phyloP scores from a whole-genome alignment of 2,797 vertebrate species.

The Danionella dracula region DNA sequence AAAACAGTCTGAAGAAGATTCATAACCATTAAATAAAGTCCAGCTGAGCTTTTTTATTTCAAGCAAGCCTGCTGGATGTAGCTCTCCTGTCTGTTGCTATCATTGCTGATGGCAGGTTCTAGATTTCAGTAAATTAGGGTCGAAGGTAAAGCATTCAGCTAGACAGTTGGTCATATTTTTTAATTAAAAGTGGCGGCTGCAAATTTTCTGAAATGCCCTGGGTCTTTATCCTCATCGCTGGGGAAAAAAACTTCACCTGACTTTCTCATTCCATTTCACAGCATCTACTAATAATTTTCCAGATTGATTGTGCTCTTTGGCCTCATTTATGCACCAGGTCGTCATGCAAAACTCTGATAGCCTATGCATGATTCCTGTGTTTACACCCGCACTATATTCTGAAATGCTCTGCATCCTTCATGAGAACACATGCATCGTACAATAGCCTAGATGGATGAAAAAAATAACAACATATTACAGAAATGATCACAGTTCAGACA shows the following conservation, averaged over 20 bases:
- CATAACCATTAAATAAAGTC: neutral
- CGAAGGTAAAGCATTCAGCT: conserved; percentile 17
- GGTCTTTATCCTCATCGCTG: conserved; percentile 5
- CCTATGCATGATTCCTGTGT: too few species aligned
- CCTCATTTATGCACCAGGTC: too few species aligned
- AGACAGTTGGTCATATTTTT: conserved; percentile 41
- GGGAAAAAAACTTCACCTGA: neutral
- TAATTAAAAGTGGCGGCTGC: conserved; percentile 39
- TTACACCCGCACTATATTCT: too few species aligned
- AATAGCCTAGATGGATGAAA: too few species aligned
- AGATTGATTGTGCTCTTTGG: too few species aligned
- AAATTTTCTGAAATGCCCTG: conserved; percentile 27
- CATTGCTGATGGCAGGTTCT: conserved; percentile 23
- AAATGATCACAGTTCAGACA: too few species aligned
- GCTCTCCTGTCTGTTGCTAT: conserved; percentile 11
- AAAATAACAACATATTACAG: too few species aligned
- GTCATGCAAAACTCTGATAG: too few species aligned
- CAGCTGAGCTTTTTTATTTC: conserved; percentile 31
- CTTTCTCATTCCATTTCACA: neutral
- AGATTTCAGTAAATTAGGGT: conserved; percentile 34
- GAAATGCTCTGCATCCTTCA: too few species aligned
- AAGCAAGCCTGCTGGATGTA: neutral
- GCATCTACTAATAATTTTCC: too few species aligned
- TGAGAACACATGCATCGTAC: too few species aligned
- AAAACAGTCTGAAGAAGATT: too few species aligned